A percentile compares a stretch with the other conserved stretches of the same genome.
Evolutionary conservation across 2,113 vertebrate genomes (phyloP).

Genomic region (Limnothrissa miodon): DNA sequence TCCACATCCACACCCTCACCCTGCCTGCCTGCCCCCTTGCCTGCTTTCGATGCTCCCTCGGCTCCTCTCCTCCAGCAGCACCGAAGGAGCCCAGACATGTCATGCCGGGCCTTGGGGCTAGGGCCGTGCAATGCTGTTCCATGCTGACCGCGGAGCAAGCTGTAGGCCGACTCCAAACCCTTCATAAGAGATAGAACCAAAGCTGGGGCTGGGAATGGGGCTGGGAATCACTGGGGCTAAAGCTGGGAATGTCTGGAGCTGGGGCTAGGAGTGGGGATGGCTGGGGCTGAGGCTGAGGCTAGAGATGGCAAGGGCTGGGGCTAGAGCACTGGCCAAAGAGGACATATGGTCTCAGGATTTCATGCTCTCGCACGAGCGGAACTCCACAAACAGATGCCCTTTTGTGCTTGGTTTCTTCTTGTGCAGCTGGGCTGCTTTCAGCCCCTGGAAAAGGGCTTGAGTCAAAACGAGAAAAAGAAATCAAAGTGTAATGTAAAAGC

Average conservation of each 20-base stretch:
- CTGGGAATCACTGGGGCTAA: neutral
- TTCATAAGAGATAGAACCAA: neutral
- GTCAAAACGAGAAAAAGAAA: neutral
- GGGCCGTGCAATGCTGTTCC: neutral
- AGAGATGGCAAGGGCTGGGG: neutral
- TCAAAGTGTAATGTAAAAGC: neutral
- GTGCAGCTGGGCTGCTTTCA: neutral
- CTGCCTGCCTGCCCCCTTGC: neutral
- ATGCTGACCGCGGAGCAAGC: neutral
- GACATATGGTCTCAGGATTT: slow-evolving; percentile 9
- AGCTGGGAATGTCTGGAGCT: neutral
- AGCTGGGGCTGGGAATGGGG: neutral
- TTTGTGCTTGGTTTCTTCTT: neutral
- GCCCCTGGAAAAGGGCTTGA: neutral
- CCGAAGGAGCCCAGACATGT: neutral
- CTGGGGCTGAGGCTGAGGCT: neutral
- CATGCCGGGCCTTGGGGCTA: no score
- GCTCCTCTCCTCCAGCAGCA: neutral
- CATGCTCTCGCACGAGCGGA: neutral
- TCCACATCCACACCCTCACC: neutral
- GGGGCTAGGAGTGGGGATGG: neutral
- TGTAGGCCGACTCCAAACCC: neutral
- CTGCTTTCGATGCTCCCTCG: neutral
- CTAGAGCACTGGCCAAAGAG: neutral
- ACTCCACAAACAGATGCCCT: neutral